Evolutionary conservation across 1,140 invertebrate species (phyloP).

Genomic region (Drosophila ananassae): DNA sequence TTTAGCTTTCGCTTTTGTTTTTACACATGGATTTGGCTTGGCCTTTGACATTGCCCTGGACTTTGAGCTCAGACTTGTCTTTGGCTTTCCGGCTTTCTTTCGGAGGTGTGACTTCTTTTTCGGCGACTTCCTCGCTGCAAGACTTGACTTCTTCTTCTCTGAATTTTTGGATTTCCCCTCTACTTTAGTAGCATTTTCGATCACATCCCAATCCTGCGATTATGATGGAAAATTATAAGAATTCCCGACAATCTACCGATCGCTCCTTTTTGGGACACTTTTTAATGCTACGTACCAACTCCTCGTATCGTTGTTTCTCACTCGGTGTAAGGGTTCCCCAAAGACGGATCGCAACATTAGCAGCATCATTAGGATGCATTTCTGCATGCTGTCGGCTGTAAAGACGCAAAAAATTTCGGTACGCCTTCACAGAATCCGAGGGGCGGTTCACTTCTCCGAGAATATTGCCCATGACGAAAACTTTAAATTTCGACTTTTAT

Average conservation of each 20-base stretch:
- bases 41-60: not conserved
- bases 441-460: too few relatives aligned
- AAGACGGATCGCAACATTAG: not conserved
- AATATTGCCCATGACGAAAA: not conserved
- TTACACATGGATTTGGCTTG: not conserved
- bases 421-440: not conserved
- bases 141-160: too few relatives aligned
- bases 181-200: too few relatives aligned
- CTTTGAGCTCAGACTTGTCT: too few relatives aligned
- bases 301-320: not conserved
- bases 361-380: slow-evolving; percentile 1
- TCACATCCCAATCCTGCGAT: too few relatives aligned
- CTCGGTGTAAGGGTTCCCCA: not conserved
- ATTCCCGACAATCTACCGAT: too few relatives aligned
- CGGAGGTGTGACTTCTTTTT: too few relatives aligned
- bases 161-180: too few relatives aligned
- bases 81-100: not conserved
- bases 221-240: too few relatives aligned
- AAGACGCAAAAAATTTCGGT: slow-evolving; percentile 5
- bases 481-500: not conserved
- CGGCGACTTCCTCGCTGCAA: too few relatives aligned
- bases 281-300: not conserved
- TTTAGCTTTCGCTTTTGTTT: not conserved
- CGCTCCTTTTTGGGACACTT: too few relatives aligned
- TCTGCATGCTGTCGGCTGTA: not conserved